A percentile compares a stretch with the other conserved stretches of the same genome.
Evolutionary conservation across 1,140 invertebrate species (phyloP).

Genomic region (Bombus cullumanus): DNA sequence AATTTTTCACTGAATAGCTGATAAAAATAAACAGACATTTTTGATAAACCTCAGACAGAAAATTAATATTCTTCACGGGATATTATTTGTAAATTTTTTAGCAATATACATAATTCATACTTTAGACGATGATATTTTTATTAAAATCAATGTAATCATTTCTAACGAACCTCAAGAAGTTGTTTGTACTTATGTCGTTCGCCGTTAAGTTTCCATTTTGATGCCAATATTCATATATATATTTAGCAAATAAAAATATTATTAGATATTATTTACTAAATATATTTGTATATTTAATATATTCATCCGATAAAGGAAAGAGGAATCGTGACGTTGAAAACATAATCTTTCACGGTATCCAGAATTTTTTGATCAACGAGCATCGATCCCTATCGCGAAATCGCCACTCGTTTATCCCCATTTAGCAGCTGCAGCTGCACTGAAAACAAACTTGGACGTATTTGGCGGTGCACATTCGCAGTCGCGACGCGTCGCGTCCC

Average conservation of each 20-base stretch:
- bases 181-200: no score
- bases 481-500: conserved; percentile 13
- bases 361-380: conserved; percentile 4
- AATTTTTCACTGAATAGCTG: no score
- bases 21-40: neutral
- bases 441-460: conserved; percentile 47
- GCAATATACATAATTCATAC: neutral
- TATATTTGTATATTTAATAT: no score
- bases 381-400: neutral
- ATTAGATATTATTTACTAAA: no score
- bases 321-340: neutral
- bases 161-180: neutral
- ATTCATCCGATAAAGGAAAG: no score
- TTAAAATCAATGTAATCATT: neutral
- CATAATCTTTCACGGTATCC: neutral
- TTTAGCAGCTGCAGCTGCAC: conserved; percentile 48
- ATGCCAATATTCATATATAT: no score
- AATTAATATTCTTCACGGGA: neutral
- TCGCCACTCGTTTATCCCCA: conserved; percentile 21
- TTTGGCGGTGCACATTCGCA: conserved; percentile 41
- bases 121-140: neutral
- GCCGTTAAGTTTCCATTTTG: no score
- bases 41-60: neutral
- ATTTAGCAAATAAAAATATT: no score
- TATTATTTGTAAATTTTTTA: neutral